Evolutionary conservation across 1,140 invertebrate species (phyloP), one percentile per base, ranked within the genome.

Genomic region (Diploscapter pachys): DNA sequence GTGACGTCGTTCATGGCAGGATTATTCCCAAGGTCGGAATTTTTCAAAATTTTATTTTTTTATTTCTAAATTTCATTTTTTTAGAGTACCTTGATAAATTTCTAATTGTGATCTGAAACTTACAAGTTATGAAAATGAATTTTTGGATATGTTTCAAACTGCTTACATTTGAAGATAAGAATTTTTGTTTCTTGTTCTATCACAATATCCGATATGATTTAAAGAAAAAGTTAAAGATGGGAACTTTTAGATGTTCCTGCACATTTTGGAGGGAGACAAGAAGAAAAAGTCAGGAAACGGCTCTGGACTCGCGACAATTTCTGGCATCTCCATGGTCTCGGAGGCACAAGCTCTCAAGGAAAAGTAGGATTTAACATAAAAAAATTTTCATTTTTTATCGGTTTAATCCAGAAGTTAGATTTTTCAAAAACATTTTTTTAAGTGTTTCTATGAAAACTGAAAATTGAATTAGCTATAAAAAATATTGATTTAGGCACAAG

Each of bases 341-440:
- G 80, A 81, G 63, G 75, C 76, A 13, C 71, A 77, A 13, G 77
- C 80, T 13, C 9, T 81, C 49, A 81, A 81, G 55, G 73, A 81
- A 51, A 80, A 81, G 80, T 80, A 9, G 49, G 76, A n/a, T 71
- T 4, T 64, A 4, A 9, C 11, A 50, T 9, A 31, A 57, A 6
- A 52, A 6, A 13, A 54, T 77, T 9, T 31, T 31, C 31, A 0
- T 31, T 31, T 31, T 31, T 31, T 31, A 31, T 1, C 1, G 31
- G 0, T 31, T 31, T 31, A 31, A 31, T 31, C 31, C 31, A 31
- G 31, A 31, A 31, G 31, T 31, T 31, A 31, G 31, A 31, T 31
- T 31, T 31, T 31, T 31, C 31, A 31, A 31, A 31, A 31, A 31
- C 31, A 31, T 31, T 31, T 31, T 31, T 31, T 31, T 31, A 31